phyloP scores from a whole-genome alignment of 2,113 vertebrate genomes.

The Setophaga petechia region DNA sequence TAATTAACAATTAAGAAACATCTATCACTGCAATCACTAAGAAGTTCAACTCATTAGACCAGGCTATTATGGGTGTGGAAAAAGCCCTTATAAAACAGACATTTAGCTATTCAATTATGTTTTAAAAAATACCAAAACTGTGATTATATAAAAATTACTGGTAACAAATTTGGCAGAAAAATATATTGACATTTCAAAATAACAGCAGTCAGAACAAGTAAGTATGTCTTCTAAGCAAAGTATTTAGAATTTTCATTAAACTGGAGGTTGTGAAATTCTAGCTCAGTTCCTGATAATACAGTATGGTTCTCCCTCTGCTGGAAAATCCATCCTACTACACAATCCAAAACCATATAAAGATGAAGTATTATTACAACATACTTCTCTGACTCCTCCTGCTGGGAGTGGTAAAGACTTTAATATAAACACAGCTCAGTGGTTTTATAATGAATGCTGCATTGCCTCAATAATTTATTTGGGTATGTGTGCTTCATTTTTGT shows the following conservation, averaged over 20 bases:
- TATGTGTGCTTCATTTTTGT: not conserved
- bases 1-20: constrained; percentile 29
- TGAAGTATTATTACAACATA: not conserved
- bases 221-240: not conserved
- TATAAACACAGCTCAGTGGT: not conserved
- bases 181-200: not conserved
- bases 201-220: not conserved
- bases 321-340: constrained; percentile 9
- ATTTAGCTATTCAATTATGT: not conserved
- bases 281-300: not conserved
- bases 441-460: not conserved
- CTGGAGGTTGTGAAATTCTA: not conserved
- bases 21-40: constrained; percentile 12
- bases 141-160: not conserved
- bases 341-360: not conserved
- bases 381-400: constrained; percentile 26
- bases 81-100: not conserved
- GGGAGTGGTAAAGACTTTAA: not conserved
- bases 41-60: constrained; percentile 31
- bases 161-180: not conserved
- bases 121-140: not conserved
- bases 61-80: not conserved
- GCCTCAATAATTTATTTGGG: not conserved
- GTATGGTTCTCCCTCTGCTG: constrained; percentile 52
- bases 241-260: not conserved